phyloP scores from a whole-genome alignment of 2,888 invertebrate genomes.

The Clunio marinus region DNA sequence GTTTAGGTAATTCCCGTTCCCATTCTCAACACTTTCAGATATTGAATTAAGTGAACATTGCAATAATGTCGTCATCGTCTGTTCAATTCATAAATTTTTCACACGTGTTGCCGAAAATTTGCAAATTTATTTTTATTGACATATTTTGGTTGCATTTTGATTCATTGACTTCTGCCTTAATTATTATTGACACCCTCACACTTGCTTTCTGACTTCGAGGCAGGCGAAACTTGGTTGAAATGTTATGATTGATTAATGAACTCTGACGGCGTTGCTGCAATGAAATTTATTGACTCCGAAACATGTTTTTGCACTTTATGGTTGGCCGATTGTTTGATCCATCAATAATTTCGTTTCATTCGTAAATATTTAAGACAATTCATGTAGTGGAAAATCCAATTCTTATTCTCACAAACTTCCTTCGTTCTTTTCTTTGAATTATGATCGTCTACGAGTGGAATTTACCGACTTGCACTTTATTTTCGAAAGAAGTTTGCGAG shows the following conservation, averaged over 20 bases:
- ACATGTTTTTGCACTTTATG: conserved; percentile 22
- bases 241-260: conserved; percentile 29
- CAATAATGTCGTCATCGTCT: not conserved
- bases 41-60: not conserved
- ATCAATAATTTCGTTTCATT: not conserved
- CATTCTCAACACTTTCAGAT: not conserved
- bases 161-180: not conserved
- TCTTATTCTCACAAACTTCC: not conserved
- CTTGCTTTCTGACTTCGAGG: no score
- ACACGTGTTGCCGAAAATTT: not conserved
- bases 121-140: not conserved
- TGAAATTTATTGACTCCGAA: not conserved
- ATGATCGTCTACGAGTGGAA: not conserved
- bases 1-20: not conserved
- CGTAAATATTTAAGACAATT: not conserved
- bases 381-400: not conserved
- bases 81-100: not conserved
- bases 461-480: not conserved
- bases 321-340: not conserved
- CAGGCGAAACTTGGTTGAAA: not conserved
- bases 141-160: not conserved
- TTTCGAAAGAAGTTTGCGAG: not conserved
- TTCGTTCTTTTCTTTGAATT: not conserved
- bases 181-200: conserved; percentile 4
- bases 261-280: not conserved